A percentile compares a stretch with the other conserved stretches of the same genome.
Conservation (phyloP, 2,113 vertebrate species). For the Pedionomus torquatus region DNA sequence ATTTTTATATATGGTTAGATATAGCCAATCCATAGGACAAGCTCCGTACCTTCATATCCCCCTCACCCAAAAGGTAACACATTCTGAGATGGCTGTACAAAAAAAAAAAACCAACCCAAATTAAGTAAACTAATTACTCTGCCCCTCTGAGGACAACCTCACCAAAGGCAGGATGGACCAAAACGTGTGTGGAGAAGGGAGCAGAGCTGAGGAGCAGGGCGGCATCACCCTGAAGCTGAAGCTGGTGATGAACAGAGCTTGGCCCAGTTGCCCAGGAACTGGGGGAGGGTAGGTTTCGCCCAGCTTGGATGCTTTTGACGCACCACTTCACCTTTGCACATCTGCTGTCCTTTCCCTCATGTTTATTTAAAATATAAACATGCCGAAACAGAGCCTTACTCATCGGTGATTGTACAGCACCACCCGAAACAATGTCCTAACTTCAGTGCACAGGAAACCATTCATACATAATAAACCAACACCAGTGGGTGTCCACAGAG, state of each 20-base stretch:
- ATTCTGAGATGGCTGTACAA: neutral
- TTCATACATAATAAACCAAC: neutral
- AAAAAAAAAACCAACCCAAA: neutral
- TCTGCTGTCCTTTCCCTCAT: neutral
- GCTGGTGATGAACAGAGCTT: neutral
- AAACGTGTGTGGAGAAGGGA: accelerated
- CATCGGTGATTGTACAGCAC: neutral
- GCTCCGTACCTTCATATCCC: neutral
- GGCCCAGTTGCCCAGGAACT: neutral
- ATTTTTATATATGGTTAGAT: too few relatives aligned
- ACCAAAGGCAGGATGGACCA: neutral
- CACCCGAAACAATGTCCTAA: neutral
- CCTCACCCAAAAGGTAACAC: neutral
- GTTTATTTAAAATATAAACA: neutral
- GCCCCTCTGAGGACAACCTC: neutral
- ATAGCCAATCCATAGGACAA: neutral
- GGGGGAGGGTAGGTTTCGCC: neutral
- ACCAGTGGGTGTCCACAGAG: neutral
- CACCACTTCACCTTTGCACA: neutral
- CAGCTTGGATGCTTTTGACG: neutral
- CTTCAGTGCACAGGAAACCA: accelerated
- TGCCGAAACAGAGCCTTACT: neutral
- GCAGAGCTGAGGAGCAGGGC: neutral
- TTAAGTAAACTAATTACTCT: neutral
- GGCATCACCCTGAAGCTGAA: neutral